Base-by-base conservation (phyloP, 2,113 vertebrate species). In the Coregonus clupeaformis region DNA sequence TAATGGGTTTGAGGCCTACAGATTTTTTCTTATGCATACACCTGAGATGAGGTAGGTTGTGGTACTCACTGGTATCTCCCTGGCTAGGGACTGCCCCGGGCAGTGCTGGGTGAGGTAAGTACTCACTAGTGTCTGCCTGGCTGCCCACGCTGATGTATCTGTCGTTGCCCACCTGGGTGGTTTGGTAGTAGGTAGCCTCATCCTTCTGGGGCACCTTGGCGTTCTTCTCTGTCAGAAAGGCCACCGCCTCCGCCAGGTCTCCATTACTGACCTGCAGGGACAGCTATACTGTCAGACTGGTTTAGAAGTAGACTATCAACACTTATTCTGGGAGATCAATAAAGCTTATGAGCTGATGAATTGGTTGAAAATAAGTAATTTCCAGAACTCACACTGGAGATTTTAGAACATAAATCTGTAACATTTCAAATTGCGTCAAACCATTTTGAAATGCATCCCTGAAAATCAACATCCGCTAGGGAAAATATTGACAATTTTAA, bases 91-190 rank as follows among this genome's bases (percentile, higher is more conserved):
- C 24, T 29, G 64, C 25, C 13, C 25, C 42, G 36, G 36, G 64
- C 14, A 16, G 14, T 27, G 13, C 27, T 64, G 62, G 62, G 62
- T 13, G 62, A 27, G 30, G 18, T 5, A 9, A 16, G 78, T 76
- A 91, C 97, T 87, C 93, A 98, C 98, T 98, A 74, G 96, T 94
- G 76, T 98, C 97, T 74, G 97, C 97, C 86, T 99, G 97, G 91
- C 97, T 98, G 89, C 97, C 97, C 90, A 98, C 96, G 1, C 97
- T 98, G 94, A 98, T 98, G 66, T 98, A 98, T 91, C 96, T 89
- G 87, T 99, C 97, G 67, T 95, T 97, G 84, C 94, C 93, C 77
- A 95, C 94, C 87, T 97, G 95, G 0, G 96, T 94, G 7, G 97
- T 98, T 86, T 98, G 97, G 82, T 97, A 97, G 82, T 97, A 98